phyloP scores from a whole-genome alignment of 2,113 vertebrate genomes.

The Pollachius pollachius region DNA sequence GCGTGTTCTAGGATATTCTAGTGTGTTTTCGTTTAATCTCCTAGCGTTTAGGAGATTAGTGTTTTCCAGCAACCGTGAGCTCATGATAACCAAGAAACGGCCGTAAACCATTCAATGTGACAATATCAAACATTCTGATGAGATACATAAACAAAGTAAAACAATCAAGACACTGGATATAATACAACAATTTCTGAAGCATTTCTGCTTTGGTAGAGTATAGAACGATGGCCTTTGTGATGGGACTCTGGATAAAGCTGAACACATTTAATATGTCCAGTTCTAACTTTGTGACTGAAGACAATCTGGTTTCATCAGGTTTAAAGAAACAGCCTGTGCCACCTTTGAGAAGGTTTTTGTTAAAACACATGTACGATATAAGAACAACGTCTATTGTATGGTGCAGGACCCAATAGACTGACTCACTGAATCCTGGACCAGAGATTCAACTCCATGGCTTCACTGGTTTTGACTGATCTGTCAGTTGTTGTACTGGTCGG shows the following conservation, averaged over 20 bases:
- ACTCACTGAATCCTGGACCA: neutral
- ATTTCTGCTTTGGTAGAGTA: neutral
- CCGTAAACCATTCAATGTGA: conserved; percentile 26
- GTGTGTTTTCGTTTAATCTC: no score
- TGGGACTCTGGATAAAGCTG: neutral
- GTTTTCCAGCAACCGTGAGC: neutral
- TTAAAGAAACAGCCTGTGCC: no score
- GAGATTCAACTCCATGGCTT: neutral
- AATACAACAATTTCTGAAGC: no score
- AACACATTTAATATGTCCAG: neutral
- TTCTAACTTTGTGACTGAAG: neutral
- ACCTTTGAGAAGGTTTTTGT: no score
- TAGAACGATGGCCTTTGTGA: neutral
- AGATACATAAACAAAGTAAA: neutral
- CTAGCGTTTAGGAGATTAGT: no score
- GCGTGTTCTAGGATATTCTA: no score
- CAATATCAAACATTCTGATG: neutral
- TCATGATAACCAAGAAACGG: neutral
- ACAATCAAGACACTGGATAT: conserved; percentile 11
- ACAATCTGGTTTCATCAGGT: no score
- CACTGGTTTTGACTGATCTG: neutral
- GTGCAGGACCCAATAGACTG: no score
- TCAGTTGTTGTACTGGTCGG: neutral
- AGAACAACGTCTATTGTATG: no score
- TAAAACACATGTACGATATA: no score